Percentiles rank a stretch among this genome's conserved stretches.
Conservation (phyloP, 2,797 vertebrate species). For the Girardinus metallicus region DNA sequence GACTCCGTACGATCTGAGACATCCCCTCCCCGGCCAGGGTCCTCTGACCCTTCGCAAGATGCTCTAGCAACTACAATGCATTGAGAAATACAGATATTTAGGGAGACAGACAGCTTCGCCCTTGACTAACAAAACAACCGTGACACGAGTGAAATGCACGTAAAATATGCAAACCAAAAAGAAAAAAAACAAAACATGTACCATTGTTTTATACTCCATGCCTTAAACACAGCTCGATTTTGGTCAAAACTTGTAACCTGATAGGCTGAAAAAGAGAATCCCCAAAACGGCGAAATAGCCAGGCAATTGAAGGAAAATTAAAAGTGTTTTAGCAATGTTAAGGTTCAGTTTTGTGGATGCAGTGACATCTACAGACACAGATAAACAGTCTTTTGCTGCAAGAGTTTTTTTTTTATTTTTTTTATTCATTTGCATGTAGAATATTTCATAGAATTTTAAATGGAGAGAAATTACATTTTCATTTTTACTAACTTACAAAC, state of each 20-base stretch:
- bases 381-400: not conserved
- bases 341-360: not conserved
- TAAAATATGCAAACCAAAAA: not conserved
- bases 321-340: not conserved
- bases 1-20: constrained; percentile 97
- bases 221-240: not conserved
- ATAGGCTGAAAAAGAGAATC: not conserved
- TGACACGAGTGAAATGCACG: not conserved
- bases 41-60: constrained; percentile 99
- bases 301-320: not conserved
- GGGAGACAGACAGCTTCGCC: not conserved
- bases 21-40: constrained; percentile 98
- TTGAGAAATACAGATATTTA: constrained; percentile 23
- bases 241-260: not conserved
- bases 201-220: not conserved
- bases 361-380: not conserved
- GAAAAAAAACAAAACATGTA: not conserved
- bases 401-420: not conserved
- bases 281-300: not conserved
- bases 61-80: constrained; percentile 90
- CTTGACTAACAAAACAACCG: not conserved
- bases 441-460: not conserved
- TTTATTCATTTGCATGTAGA: not conserved
- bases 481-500: not conserved
- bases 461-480: not conserved